Conservation (phyloP, 2,888 invertebrate genomes). For the Eristalis arbustorum region DNA sequence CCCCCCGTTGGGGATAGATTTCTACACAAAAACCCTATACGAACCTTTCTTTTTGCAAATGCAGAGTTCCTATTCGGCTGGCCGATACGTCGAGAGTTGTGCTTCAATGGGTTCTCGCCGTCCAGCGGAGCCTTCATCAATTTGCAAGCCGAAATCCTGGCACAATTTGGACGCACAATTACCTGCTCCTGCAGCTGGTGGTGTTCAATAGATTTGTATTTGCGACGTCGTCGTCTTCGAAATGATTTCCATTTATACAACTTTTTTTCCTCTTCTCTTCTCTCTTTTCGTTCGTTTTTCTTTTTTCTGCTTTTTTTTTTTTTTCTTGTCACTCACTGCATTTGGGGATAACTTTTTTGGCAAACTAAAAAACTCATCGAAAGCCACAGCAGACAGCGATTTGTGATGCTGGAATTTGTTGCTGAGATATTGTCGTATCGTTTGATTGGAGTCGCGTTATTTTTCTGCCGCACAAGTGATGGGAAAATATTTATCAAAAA, state of each 20-base stretch:
- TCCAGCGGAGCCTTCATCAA: neutral
- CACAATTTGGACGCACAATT: slow-evolving; percentile 6
- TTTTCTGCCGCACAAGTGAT: slow-evolving; percentile 35
- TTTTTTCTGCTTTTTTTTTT: neutral
- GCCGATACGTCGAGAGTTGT: neutral
- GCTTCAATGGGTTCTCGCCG: neutral
- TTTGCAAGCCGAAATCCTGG: neutral
- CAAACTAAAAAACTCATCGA: slow-evolving; percentile 6
- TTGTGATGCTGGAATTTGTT: slow-evolving; percentile 2
- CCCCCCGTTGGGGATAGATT: neutral
- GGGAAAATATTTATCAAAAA: slow-evolving; percentile 66
- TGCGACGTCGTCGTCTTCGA: slow-evolving; percentile 36
- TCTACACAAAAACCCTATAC: slow-evolving; percentile 30
- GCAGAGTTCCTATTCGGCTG: slow-evolving; percentile 25
- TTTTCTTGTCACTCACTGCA: slow-evolving; percentile 44
- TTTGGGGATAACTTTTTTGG: slow-evolving; percentile 13
- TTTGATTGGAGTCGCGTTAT: neutral
- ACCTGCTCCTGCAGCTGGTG: neutral
- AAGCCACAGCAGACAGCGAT: neutral
- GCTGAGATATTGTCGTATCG: slow-evolving; percentile 3
- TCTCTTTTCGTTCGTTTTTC: neutral
- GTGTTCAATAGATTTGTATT: slow-evolving; percentile 14
- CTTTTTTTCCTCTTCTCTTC: slow-evolving; percentile 13
- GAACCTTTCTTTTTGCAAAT: slow-evolving; percentile 57
- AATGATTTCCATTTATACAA: slow-evolving; percentile 32